A percentile compares a stretch with the other conserved stretches of the same genome.
Evolutionary conservation across 2,113 vertebrate species (phyloP).

Genomic region (Labeo rohita): DNA sequence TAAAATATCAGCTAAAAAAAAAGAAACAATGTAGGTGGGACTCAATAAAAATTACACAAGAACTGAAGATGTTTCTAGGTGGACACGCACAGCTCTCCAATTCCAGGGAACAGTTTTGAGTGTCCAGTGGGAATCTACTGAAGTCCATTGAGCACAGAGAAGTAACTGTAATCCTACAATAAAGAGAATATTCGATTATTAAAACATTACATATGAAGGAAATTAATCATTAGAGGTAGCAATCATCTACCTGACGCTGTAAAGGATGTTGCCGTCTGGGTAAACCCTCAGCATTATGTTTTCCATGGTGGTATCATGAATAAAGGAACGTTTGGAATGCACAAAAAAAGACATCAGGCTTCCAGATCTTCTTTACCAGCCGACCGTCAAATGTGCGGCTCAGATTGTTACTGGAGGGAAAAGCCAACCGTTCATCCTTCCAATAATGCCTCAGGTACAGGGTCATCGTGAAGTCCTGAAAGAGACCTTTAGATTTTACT

Average conservation of each 20-base stretch:
- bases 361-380: conserved; percentile 92
- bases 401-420: conserved; percentile 85
- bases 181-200: conserved; percentile 12
- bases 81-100: conserved; percentile 92
- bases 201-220: neutral
- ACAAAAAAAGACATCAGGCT: conserved; percentile 94
- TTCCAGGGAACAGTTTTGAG: conserved; percentile 91
- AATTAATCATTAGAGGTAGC: neutral
- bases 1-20: neutral
- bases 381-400: conserved; percentile 91
- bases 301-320: conserved; percentile 90
- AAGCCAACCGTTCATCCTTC: conserved; percentile 92
- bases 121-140: conserved; percentile 92
- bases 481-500: conserved; percentile 15
- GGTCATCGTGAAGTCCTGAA: conserved; percentile 94
- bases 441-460: conserved; percentile 95
- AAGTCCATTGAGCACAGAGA: conserved; percentile 94
- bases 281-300: conserved; percentile 90
- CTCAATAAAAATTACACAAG: conserved; percentile 5
- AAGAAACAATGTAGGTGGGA: neutral
- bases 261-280: conserved; percentile 88
- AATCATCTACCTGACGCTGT: conserved; percentile 83
- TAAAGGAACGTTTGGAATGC: conserved; percentile 92
- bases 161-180: conserved; percentile 87
- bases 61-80: conserved; percentile 6